phyloP scores from a whole-genome alignment of 2,888 invertebrate species.

The Cinara cedri region DNA sequence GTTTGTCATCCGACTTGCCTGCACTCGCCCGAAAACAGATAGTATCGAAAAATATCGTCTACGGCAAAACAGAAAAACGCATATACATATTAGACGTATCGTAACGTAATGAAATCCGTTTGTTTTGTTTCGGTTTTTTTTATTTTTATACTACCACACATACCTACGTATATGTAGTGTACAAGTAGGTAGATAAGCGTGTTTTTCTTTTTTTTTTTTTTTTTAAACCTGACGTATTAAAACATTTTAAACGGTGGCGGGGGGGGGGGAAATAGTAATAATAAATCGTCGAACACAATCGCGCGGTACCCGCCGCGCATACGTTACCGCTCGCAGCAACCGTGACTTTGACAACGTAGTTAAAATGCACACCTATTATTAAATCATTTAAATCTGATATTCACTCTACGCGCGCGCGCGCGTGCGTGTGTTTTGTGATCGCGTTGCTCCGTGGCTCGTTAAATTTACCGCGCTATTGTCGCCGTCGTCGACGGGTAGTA shows the following conservation, averaged over 20 bases:
- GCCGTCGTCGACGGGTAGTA: no score
- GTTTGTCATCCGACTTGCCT: constrained; percentile 22
- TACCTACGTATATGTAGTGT: not conserved
- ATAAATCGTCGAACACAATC: constrained; percentile 27
- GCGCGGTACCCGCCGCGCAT: not conserved
- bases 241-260: constrained; percentile 23
- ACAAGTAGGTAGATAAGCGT: not conserved
- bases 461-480: no score
- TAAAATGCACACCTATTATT: no score
- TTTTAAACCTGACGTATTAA: not conserved
- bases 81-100: no score
- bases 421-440: no score
- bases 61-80: not conserved
- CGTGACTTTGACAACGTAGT: constrained; percentile 13
- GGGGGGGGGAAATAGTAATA: no score
- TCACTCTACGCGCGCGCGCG: no score
- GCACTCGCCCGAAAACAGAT: constrained; percentile 37
- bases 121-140: not conserved
- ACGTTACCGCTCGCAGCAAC: no score
- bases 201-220: not conserved
- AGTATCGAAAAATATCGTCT: not conserved
- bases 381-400: no score
- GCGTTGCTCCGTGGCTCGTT: no score
- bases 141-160: not conserved
- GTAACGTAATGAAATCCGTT: constrained; percentile 31